phyloP scores from a whole-genome alignment of 1,140 invertebrate genomes.

The Helicoverpa zea region DNA sequence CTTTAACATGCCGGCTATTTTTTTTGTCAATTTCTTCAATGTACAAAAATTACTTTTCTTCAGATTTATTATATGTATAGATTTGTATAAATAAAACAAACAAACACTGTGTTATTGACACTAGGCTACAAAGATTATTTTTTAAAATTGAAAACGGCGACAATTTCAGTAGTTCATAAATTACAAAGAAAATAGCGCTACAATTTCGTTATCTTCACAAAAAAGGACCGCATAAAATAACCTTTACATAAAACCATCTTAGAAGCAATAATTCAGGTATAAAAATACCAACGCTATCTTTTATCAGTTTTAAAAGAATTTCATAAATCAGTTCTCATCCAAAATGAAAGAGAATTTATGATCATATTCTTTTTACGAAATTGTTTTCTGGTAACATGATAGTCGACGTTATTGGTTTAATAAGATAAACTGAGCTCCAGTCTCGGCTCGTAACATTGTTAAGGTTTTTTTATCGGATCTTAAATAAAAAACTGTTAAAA shows the following conservation, averaged over 20 bases:
- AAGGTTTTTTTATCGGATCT: too few species aligned
- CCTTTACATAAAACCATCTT: conserved; percentile 33
- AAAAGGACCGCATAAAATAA: conserved; percentile 26
- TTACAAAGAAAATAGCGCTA: conserved; percentile 6
- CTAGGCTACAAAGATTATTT: background rate
- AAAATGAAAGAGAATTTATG: conserved; percentile 41
- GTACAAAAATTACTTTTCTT: too few species aligned
- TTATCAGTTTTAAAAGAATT: conserved; percentile 45
- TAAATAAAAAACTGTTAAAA: too few species aligned
- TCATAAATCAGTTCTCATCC: conserved; percentile 41
- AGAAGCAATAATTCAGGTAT: conserved; percentile 38
- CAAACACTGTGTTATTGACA: too few species aligned
- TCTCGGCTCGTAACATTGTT: background rate
- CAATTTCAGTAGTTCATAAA: conserved; percentile 4
- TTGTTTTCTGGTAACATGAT: conserved; percentile 41
- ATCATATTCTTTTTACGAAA: conserved; percentile 40
- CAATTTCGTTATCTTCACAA: conserved; percentile 1
- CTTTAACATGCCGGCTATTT: too few species aligned
- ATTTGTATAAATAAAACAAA: too few species aligned
- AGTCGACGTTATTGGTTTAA: conserved; percentile 29
- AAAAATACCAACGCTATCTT: conserved; percentile 41
- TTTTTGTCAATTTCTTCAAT: too few species aligned
- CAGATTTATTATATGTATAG: too few species aligned
- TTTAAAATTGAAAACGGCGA: background rate
- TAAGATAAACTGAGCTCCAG: background rate